Conservation (phyloP, 2,797 vertebrate species). For the Myioborus miniatus region DNA sequence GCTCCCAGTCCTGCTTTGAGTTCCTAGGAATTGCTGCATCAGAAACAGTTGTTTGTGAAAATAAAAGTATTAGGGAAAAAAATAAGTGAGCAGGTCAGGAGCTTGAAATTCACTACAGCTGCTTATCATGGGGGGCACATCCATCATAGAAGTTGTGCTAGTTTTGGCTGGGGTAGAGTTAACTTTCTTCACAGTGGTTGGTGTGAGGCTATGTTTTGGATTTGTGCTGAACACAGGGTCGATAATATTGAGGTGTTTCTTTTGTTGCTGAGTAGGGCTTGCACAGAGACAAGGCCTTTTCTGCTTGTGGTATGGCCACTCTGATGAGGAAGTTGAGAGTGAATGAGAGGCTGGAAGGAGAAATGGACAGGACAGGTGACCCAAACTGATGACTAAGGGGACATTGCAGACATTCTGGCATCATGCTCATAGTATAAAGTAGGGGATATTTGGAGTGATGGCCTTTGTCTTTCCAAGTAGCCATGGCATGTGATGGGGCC, state of each 20-base stretch:
- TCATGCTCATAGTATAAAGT: not conserved
- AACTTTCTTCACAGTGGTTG: not conserved
- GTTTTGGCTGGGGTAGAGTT: not conserved
- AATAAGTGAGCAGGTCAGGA: fast-evolving
- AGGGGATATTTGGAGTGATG: not conserved
- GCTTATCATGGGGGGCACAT: not conserved
- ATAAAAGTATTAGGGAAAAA: not conserved
- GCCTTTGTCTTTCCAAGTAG: not conserved
- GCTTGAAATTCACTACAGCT: not conserved
- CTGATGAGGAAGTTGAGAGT: not conserved
- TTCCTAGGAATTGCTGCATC: not conserved
- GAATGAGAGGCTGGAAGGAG: not conserved
- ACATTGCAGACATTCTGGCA: not conserved
- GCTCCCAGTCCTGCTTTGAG: not conserved
- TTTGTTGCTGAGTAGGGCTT: not conserved
- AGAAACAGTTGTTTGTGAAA: not conserved
- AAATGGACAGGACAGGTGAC: not conserved
- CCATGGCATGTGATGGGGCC: not conserved
- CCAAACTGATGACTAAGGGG: not conserved
- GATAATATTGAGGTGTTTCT: not conserved
- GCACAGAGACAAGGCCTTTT: not conserved
- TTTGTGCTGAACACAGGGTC: not conserved
- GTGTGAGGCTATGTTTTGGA: not conserved
- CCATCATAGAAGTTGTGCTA: not conserved
- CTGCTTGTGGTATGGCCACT: not conserved